Evolutionary conservation across 2,797 vertebrate genomes (phyloP).

Genomic region (Oreochromis grahami): DNA sequence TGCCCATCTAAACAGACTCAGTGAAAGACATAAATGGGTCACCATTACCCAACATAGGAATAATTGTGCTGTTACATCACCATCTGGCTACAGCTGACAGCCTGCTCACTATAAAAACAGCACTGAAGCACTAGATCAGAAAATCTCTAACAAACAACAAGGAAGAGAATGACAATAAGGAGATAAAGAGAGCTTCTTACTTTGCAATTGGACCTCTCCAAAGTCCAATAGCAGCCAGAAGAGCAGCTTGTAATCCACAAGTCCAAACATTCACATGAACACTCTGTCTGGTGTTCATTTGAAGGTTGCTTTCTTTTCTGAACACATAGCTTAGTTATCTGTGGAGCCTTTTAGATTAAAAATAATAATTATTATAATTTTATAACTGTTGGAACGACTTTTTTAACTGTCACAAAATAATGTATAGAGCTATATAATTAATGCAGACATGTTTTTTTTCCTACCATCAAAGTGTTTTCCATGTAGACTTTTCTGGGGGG

Average conservation of each 20-base stretch:
- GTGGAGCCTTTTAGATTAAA: neutral
- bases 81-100: slow-evolving; percentile 26
- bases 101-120: neutral
- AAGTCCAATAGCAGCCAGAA: neutral
- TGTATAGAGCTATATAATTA: neutral
- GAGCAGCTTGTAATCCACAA: neutral
- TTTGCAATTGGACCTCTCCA: neutral
- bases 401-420: neutral
- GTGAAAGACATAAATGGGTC: slow-evolving; percentile 29
- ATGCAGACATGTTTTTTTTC: neutral
- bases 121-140: neutral
- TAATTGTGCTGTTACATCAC: slow-evolving; percentile 14
- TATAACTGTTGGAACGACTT: neutral
- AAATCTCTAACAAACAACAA: neutral
- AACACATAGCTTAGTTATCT: neutral
- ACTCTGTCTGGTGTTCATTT: neutral
- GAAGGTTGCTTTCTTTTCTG: neutral
- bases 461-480: neutral
- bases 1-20: neutral
- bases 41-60: slow-evolving; percentile 11
- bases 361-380: neutral
- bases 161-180: neutral
- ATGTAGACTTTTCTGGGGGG: neutral
- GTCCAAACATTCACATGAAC: neutral
- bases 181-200: neutral